These are phyloP conservation scores for Drosophila subsilvestris DNA, from an alignment of 2,888 invertebrate species.

Conservation along the genomic window DNA sequence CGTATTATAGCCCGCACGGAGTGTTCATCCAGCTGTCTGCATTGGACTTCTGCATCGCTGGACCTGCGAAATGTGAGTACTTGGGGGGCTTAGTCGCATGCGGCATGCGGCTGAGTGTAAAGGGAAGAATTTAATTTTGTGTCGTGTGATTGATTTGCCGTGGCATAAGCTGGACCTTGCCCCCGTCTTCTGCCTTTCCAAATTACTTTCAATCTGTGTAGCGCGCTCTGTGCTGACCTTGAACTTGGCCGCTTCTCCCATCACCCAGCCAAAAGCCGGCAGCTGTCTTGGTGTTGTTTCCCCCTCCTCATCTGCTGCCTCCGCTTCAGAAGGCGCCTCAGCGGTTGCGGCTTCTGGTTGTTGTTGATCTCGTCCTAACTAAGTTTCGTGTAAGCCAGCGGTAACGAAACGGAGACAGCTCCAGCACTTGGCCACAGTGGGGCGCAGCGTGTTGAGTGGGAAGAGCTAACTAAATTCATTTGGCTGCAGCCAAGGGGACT, in stretches of 20 bases:
- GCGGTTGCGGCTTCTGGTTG: neutral
- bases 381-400: slow-evolving; percentile 43
- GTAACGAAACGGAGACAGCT: slow-evolving; percentile 38
- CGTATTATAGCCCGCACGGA: no score
- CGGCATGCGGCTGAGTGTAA: neutral
- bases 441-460: neutral
- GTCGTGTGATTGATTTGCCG: neutral
- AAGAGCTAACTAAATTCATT: slow-evolving; percentile 48
- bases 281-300: no score
- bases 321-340: slow-evolving; percentile 41
- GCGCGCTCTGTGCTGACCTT: slow-evolving; percentile 60
- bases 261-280: no score
- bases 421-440: slow-evolving; percentile 42
- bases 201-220: slow-evolving; percentile 74
- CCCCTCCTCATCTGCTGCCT: neutral
- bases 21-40: no score
- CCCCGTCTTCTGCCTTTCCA: slow-evolving; percentile 63
- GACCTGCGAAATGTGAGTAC: neutral
- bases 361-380: slow-evolving; percentile 37
- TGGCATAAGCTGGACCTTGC: neutral
- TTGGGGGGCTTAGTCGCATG: neutral
- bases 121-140: no score
- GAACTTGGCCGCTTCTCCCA: slow-evolving; percentile 31
- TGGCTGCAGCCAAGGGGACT: slow-evolving; percentile 16
- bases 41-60: neutral